These are phyloP conservation scores for Torymus auratus DNA, from an alignment of 2,888 invertebrate species.

Conservation along the genomic window DNA sequence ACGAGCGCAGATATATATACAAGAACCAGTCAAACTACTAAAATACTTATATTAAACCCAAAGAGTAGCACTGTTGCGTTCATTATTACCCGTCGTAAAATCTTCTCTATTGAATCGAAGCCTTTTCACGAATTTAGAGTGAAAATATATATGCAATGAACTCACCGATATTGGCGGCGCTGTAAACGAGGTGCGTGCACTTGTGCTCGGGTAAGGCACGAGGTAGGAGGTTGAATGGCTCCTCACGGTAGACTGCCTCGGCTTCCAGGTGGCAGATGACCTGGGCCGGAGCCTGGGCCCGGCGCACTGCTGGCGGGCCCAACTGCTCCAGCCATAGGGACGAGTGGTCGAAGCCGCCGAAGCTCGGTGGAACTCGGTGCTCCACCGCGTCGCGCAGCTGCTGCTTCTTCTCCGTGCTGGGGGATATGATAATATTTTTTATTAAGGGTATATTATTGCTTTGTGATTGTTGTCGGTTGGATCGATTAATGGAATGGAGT, in stretches of 20 bases:
- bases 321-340: constrained; percentile 73
- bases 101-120: too few species aligned
- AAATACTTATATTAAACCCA: too few species aligned
- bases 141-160: not conserved
- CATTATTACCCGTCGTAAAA: too few species aligned
- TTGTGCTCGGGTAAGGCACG: constrained; percentile 82
- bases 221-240: constrained; percentile 83
- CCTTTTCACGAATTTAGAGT: too few species aligned
- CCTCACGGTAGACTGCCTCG: constrained; percentile 82
- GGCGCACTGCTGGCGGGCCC: constrained; percentile 69
- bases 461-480: too few species aligned
- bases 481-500: too few species aligned
- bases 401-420: constrained; percentile 70
- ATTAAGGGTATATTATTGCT: not conserved
- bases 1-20: too few species aligned
- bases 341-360: constrained; percentile 68
- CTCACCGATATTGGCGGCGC: constrained; percentile 81
- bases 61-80: too few species aligned
- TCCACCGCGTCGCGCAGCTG: constrained; percentile 87
- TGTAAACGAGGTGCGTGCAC: constrained; percentile 87
- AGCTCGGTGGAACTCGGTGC: constrained; percentile 71
- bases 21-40: too few species aligned
- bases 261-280: constrained; percentile 85
- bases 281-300: constrained; percentile 64
- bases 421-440: not conserved